Conservation (phyloP, 2,888 invertebrate species). For the Catocala sponsa region DNA sequence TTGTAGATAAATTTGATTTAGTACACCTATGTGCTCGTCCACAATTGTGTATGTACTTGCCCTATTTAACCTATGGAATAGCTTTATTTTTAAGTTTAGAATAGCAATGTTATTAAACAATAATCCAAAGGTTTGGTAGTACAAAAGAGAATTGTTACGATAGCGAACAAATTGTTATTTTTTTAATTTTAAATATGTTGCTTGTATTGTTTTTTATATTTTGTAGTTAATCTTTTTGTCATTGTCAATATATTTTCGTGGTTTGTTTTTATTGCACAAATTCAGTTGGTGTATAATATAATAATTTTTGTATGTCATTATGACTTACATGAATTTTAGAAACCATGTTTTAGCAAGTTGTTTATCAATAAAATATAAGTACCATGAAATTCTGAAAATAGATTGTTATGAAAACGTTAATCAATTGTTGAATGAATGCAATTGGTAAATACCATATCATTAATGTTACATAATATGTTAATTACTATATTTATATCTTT, state of each 20-base stretch:
- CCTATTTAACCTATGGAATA: neutral
- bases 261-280: slow-evolving; percentile 1
- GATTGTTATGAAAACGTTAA: slow-evolving; percentile 28
- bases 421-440: slow-evolving; percentile 49
- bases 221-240: slow-evolving; percentile 1
- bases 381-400: slow-evolving; percentile 13
- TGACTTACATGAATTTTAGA: neutral
- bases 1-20: slow-evolving; percentile 13
- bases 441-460: slow-evolving; percentile 71
- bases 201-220: slow-evolving; percentile 11
- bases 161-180: slow-evolving; percentile 44
- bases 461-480: slow-evolving; percentile 59
- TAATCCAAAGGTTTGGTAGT: slow-evolving; percentile 56
- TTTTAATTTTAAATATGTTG: slow-evolving; percentile 29
- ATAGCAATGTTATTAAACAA: slow-evolving; percentile 25
- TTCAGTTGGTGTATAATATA: slow-evolving; percentile 1
- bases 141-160: slow-evolving; percentile 49
- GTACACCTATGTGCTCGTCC: slow-evolving; percentile 7
- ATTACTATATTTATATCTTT: slow-evolving; percentile 61
- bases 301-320: neutral
- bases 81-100: no score
- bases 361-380: slow-evolving; percentile 15
- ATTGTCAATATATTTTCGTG: neutral
- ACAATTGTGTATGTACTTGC: slow-evolving; percentile 11
- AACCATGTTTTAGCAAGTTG: slow-evolving; percentile 3